A percentile compares a stretch with the other conserved stretches of the same genome.
Conservation (phyloP, 2,797 vertebrate genomes). For the Phrynocephalus forsythii region DNA sequence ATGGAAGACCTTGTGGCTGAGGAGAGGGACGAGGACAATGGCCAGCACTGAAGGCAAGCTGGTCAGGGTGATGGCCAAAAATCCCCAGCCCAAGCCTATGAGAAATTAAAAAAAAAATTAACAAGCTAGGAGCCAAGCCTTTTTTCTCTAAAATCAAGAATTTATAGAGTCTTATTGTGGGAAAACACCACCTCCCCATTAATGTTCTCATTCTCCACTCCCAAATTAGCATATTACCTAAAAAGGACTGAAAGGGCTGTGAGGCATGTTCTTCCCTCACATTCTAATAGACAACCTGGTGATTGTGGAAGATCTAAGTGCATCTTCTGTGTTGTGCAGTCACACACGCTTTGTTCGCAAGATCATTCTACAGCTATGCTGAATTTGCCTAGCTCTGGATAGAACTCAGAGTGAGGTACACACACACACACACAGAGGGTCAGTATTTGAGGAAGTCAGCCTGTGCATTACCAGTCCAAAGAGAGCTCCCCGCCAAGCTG, state of each 20-base stretch:
- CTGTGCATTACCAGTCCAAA: conserved; percentile 60
- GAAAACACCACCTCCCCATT: background rate
- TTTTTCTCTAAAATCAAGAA: background rate
- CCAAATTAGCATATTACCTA: too few species aligned
- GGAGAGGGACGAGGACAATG: conserved; percentile 74
- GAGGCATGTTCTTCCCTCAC: background rate
- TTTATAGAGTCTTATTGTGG: background rate
- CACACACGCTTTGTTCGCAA: background rate
- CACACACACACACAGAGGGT: background rate
- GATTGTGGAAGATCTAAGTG: too few species aligned
- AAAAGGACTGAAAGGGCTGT: background rate
- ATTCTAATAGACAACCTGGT: background rate
- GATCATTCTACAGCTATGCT: background rate
- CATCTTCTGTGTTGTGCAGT: too few species aligned
- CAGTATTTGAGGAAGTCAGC: background rate
- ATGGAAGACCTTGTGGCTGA: conserved; percentile 68
- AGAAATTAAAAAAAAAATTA: background rate
- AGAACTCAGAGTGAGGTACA: background rate
- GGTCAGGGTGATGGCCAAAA: conserved; percentile 78
- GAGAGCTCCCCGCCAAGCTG: conserved; percentile 31
- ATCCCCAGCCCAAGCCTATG: conserved; percentile 80
- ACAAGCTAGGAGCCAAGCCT: background rate
- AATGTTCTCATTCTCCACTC: background rate
- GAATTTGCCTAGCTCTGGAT: background rate
- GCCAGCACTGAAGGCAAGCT: conserved; percentile 81